phyloP scores from a whole-genome alignment of 2,797 vertebrate species.

The Rachycentron canadum region DNA sequence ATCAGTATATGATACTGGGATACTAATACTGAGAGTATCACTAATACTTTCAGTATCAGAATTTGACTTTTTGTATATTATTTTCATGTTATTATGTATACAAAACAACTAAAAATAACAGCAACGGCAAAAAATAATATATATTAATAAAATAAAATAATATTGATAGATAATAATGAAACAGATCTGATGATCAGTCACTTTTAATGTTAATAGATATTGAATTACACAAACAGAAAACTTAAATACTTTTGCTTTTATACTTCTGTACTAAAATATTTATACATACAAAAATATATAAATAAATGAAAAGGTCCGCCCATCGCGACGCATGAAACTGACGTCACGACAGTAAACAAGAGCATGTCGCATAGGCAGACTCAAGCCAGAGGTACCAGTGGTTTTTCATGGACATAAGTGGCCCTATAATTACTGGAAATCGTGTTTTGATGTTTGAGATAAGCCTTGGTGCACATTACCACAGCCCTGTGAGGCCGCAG shows the following conservation, averaged over 20 bases:
- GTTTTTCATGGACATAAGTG: neutral
- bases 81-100: neutral
- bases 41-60: neutral
- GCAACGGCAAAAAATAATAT: neutral
- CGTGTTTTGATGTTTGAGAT: neutral
- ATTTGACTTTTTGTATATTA: neutral
- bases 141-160: no score
- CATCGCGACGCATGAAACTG: conserved; percentile 31
- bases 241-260: neutral
- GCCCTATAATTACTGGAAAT: neutral
- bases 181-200: neutral
- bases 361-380: conserved; percentile 71
- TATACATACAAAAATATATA: neutral
- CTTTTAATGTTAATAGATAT: neutral
- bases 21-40: no score
- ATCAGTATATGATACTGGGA: neutral
- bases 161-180: neutral
- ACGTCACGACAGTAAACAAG: conserved; percentile 81
- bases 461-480: neutral
- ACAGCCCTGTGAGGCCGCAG: neutral
- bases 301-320: neutral
- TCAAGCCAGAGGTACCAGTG: conserved; percentile 64
- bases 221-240: neutral
- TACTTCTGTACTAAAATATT: neutral
- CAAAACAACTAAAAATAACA: no score